phyloP scores from a whole-genome alignment of 2,888 invertebrate species.

The Apotomis capreana region DNA sequence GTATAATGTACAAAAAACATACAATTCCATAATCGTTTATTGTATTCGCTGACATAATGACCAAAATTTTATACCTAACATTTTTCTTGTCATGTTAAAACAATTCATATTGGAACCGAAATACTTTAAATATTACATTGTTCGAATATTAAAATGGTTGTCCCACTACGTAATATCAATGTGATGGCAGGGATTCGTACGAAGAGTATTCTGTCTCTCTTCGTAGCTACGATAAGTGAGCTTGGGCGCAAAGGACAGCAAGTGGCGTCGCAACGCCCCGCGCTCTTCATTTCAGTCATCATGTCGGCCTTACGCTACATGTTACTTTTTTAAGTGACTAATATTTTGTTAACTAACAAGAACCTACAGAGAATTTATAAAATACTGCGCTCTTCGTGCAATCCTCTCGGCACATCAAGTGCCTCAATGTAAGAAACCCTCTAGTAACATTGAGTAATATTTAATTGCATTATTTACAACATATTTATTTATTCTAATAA shows the following conservation, averaged over 20 bases:
- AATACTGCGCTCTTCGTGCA: conserved; percentile 70
- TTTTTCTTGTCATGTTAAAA: conserved; percentile 16
- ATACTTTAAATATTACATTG: conserved; percentile 24
- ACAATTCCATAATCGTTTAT: conserved; percentile 59
- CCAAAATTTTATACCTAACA: conserved; percentile 46
- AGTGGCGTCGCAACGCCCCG: not conserved
- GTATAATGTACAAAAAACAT: conserved; percentile 75
- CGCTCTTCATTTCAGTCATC: conserved; percentile 53
- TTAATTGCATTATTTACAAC: conserved; percentile 71
- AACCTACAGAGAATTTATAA: conserved; percentile 60
- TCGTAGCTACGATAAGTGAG: conserved; percentile 6
- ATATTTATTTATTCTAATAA: conserved; percentile 53
- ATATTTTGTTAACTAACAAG: conserved; percentile 64
- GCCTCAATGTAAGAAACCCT: conserved; percentile 55
- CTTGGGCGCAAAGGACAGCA: conserved; percentile 16
- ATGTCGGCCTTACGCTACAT: conserved; percentile 57
- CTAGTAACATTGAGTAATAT: conserved; percentile 60
- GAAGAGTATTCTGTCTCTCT: not conserved
- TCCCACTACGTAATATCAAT: not conserved
- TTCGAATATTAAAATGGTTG: conserved; percentile 11
- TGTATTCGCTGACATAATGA: conserved; percentile 62
- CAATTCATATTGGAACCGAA: conserved; percentile 20
- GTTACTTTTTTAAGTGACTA: conserved; percentile 62
- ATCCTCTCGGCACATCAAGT: conserved; percentile 49
- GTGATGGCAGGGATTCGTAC: not conserved